Conservation (phyloP, 2,113 vertebrate genomes). For the Callorhinus ursinus region DNA sequence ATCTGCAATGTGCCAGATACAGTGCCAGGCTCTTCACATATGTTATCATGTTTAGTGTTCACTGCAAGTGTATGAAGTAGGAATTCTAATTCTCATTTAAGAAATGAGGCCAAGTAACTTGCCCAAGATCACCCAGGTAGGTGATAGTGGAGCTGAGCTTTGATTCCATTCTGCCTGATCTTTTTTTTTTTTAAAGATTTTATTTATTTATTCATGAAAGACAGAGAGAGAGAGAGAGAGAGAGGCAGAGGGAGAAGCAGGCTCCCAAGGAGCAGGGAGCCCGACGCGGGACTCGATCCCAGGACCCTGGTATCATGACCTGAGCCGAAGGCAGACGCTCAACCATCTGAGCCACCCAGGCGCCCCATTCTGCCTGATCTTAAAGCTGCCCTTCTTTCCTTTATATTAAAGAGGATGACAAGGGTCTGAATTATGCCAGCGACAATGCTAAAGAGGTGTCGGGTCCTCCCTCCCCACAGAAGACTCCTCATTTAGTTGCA, state of each 20-base stretch:
- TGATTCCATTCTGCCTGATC: constrained; percentile 33
- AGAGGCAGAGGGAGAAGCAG: no score
- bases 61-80: background rate
- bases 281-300: no score
- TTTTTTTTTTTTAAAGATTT: background rate
- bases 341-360: no score
- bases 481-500: constrained; percentile 49
- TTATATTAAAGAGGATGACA: background rate
- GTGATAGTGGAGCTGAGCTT: background rate
- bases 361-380: background rate
- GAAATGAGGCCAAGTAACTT: background rate
- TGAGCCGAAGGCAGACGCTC: no score
- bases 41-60: background rate
- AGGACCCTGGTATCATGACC: no score
- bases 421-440: background rate
- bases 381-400: background rate
- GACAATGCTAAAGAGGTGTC: background rate
- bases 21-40: background rate
- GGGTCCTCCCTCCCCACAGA: background rate
- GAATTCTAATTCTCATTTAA: background rate
- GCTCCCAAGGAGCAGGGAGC: no score
- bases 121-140: background rate
- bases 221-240: no score
- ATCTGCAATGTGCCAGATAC: background rate
- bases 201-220: no score